phyloP scores from a whole-genome alignment of 2,113 vertebrate genomes.

The Synchiropus splendidus region DNA sequence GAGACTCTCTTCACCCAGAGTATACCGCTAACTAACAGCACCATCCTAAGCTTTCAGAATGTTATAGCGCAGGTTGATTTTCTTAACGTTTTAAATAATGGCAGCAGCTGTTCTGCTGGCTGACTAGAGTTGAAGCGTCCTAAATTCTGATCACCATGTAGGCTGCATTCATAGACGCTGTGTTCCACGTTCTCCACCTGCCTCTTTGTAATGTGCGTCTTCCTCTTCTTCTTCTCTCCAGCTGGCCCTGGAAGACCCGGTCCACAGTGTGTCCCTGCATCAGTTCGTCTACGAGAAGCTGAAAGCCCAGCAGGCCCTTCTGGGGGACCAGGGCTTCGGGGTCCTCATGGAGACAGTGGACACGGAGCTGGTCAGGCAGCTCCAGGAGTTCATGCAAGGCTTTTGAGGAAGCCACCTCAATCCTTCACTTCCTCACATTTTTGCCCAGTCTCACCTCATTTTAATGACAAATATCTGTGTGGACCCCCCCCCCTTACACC shows the following conservation, averaged over 20 bases:
- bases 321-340: slow-evolving; percentile 85
- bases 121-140: no score
- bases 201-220: slow-evolving; percentile 8
- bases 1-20: no score
- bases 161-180: no score
- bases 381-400: slow-evolving; percentile 88
- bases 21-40: no score
- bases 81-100: no score
- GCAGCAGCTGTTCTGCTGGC: no score
- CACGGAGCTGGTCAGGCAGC: slow-evolving; percentile 86
- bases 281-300: slow-evolving; percentile 93
- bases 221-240: slow-evolving; percentile 36
- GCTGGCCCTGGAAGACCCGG: slow-evolving; percentile 90
- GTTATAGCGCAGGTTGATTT: no score
- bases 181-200: no score
- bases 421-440: slow-evolving; percentile 20
- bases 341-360: slow-evolving; percentile 94
- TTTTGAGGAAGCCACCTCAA: slow-evolving; percentile 63
- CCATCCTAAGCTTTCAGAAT: no score
- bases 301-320: slow-evolving; percentile 84
- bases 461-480: slow-evolving; percentile 37
- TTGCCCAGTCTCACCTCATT: slow-evolving; percentile 52
- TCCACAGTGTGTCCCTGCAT: slow-evolving; percentile 88
- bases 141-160: no score
- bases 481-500: slow-evolving; percentile 20